These are phyloP conservation scores for Thalassophryne amazonica DNA, from an alignment of 2,797 vertebrate genomes.

Conservation along the genomic window DNA sequence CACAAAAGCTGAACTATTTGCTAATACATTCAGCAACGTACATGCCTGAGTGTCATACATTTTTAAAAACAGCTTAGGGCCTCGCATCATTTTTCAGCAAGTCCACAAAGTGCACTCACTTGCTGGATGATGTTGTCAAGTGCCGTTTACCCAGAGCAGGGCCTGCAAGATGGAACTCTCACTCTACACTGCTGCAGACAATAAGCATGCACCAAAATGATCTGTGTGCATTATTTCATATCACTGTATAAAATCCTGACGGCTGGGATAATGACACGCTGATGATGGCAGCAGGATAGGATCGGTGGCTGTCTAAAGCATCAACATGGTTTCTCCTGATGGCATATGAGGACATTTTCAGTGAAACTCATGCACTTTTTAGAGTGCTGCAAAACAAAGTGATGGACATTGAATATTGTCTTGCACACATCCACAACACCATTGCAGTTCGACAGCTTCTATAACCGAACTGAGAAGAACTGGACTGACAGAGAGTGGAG, in stretches of 20 bases:
- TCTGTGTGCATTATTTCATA: background rate
- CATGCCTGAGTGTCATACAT: background rate
- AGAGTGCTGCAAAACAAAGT: too few species aligned
- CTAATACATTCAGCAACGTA: constrained; percentile 20
- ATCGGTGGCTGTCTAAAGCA: constrained; percentile 6
- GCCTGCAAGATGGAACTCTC: constrained; percentile 8
- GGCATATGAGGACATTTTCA: too few species aligned
- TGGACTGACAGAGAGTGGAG: too few species aligned
- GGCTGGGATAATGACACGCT: constrained; percentile 1
- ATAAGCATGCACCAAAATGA: constrained; percentile 8
- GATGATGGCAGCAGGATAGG: constrained; percentile 1
- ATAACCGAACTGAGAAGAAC: too few species aligned
- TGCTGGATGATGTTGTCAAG: constrained; percentile 11
- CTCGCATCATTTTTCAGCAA: constrained; percentile 7
- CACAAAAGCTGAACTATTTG: constrained; percentile 22
- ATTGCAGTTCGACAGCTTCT: too few species aligned
- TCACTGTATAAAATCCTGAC: background rate
- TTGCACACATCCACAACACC: too few species aligned
- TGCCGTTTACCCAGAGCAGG: constrained; percentile 7
- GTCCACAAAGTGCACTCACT: background rate
- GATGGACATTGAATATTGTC: too few species aligned
- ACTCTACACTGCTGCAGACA: constrained; percentile 13
- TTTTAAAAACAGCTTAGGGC: constrained; percentile 7
- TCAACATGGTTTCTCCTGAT: too few species aligned
- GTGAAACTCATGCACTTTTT: too few species aligned